These are phyloP conservation scores for Drosophila repletoides DNA, from an alignment of 1,140 invertebrate genomes.

Conservation along the genomic window DNA sequence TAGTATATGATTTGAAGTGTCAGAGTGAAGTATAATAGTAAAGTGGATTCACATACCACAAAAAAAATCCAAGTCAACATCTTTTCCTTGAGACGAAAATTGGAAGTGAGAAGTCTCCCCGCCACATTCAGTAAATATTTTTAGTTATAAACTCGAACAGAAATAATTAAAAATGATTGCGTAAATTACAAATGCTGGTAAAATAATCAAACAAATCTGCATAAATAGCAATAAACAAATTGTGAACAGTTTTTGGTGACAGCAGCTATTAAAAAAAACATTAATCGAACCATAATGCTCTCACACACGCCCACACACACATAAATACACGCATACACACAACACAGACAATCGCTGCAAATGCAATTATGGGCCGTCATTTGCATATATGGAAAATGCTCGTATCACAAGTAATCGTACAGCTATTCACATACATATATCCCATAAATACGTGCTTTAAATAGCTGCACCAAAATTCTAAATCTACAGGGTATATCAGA, in stretches of 20 bases:
- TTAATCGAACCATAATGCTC: conserved; percentile 29
- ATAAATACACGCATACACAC: not conserved
- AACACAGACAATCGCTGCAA: not conserved
- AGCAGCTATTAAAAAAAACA: conserved; percentile 31
- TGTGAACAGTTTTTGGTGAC: conserved; percentile 3
- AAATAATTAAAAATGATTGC: too few relatives aligned
- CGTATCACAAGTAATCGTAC: not conserved
- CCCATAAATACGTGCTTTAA: conserved; percentile 20
- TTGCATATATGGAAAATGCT: conserved; percentile 23
- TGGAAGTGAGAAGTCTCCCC: too few relatives aligned
- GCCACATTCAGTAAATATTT: too few relatives aligned
- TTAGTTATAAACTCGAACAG: too few relatives aligned
- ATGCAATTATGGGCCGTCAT: conserved; percentile 29
- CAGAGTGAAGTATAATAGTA: too few relatives aligned
- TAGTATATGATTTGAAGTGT: too few relatives aligned
- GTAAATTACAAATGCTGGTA: conserved; percentile 20
- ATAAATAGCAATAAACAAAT: conserved; percentile 15
- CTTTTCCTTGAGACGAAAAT: too few relatives aligned
- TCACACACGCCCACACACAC: not conserved
- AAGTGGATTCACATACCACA: too few relatives aligned
- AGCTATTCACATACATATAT: not conserved
- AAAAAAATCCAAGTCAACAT: too few relatives aligned
- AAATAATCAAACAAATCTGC: conserved; percentile 11
- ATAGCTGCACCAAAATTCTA: conserved; percentile 11
- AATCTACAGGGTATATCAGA: not conserved